Evolutionary conservation across 1,140 invertebrate genomes (phyloP).

Genomic region (Lepidurus arcticus): DNA sequence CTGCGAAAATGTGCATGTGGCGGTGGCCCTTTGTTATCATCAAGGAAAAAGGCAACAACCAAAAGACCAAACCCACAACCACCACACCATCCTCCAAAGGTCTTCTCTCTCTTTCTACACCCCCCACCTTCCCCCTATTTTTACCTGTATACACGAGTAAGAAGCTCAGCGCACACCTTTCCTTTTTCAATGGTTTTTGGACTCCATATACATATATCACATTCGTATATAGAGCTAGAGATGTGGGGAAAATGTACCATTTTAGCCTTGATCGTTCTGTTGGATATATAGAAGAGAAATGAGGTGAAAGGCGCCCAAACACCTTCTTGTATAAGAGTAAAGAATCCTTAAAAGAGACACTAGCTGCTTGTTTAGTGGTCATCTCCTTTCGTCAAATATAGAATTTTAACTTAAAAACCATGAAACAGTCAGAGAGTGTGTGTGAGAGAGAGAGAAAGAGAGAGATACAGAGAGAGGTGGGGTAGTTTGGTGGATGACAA

Average conservation of each 20-base stretch:
- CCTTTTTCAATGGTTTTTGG: too few species aligned
- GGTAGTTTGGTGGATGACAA: constrained; percentile 8
- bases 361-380: neutral
- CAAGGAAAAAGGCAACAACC: constrained; percentile 1
- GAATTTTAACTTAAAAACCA: too few species aligned
- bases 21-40: constrained; percentile 21
- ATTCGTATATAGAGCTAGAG: too few species aligned
- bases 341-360: too few species aligned
- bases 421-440: neutral
- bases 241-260: too few species aligned
- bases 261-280: neutral
- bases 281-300: neutral
- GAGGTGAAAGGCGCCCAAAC: neutral
- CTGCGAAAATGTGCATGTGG: constrained; percentile 21
- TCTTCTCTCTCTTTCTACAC: neutral
- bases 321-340: neutral
- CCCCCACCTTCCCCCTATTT: neutral
- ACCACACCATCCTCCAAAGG: neutral
- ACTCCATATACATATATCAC: too few species aligned
- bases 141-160: neutral
- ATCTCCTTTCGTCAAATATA: neutral
- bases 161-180: neutral
- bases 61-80: neutral
- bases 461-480: neutral
- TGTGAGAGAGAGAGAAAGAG: neutral